A percentile compares a stretch with the other conserved stretches of the same genome.
Evolutionary conservation across 2,797 vertebrate genomes (phyloP).

Genomic region (Sitta carolinensis): DNA sequence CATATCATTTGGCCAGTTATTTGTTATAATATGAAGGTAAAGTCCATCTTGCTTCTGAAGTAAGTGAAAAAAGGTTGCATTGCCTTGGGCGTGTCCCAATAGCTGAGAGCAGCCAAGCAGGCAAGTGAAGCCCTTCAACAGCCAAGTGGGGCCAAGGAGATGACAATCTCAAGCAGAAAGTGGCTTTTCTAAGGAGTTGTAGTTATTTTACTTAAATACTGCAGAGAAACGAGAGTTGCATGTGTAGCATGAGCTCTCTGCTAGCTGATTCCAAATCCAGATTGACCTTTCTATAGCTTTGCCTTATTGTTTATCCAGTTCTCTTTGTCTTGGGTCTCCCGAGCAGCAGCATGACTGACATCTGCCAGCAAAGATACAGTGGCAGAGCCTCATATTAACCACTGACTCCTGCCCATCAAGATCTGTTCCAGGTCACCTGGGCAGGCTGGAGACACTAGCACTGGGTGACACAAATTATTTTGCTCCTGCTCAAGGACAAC

Average conservation of each 20-base stretch:
- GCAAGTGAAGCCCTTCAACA: neutral
- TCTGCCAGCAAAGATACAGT: slow-evolving; percentile 16
- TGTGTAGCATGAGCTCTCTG: neutral
- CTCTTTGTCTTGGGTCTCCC: slow-evolving; percentile 44
- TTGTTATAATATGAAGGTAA: neutral
- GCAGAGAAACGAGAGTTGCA: slow-evolving; percentile 27
- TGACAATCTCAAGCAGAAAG: neutral
- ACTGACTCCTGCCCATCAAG: neutral
- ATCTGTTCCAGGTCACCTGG: slow-evolving; percentile 32
- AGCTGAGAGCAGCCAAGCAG: neutral
- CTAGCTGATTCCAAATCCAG: slow-evolving; percentile 40
- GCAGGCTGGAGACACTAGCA: neutral
- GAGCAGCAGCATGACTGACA: neutral
- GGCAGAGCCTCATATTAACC: neutral
- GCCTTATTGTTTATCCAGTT: slow-evolving; percentile 50
- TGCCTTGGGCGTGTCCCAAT: neutral
- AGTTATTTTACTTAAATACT: slow-evolving; percentile 4
- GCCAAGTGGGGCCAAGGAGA: neutral
- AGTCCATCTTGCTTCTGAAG: neutral
- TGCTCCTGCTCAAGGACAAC: slow-evolving; percentile 44
- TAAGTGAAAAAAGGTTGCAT: neutral
- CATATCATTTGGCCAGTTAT: neutral
- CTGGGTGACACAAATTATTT: neutral
- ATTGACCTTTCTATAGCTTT: slow-evolving; percentile 47
- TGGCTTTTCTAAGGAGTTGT: neutral